Base-by-base conservation (phyloP, 2,888 invertebrate genomes). In the Caenorhabditis imperialis region DNA sequence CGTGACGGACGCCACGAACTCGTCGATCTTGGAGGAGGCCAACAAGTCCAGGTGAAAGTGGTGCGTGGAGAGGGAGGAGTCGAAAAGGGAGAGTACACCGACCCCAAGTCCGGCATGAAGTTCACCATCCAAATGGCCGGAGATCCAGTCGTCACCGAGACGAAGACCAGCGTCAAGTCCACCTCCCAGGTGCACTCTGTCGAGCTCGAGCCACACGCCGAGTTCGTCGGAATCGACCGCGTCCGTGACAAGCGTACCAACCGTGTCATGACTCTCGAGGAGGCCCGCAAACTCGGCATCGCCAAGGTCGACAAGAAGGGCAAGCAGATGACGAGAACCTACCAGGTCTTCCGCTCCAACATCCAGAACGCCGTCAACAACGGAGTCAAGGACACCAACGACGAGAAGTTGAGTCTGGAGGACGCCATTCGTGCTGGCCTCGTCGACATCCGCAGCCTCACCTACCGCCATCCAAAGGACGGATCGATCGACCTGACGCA, bases 351-450 rank as follows among this genome's bases (percentile, higher is more conserved):
- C 85, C 81, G 88, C 33, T 86, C 88, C 37, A 84, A 87, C 81
- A 84, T 88, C 70, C 78, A 85, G 42, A 75, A 85, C 44, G 94
- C 95, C 14, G 92, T 95, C 1, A 91, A 92, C 74, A 77, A 75
- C 58, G 94, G 94, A 23, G 90, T 92, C 76, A 90, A 95, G 76
- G 91, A 93, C 61, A 89, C 92, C 4, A 91, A 92, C 79, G 93
- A 93, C 62, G 92, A 92, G 87, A 92, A 92, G 92, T 92, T 90
- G 91, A 92, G 92, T 33, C 92, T 96, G 78, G 92, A 94, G 85
- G 94, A 96, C 89, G 96, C 96, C 38, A 92, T 93, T 12, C 91
- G 92, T 80, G 91, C 92, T 88, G 93, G 94, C 77, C 91, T 94
- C 45, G 92, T 96, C 67, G 94, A 94, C 88, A 85, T 88, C 55